Percentiles rank a stretch among this genome's conserved stretches.
These are phyloP conservation scores for Phalacrocorax brasilianus DNA, from an alignment of 2,113 vertebrate species.

Conservation along the genomic window DNA sequence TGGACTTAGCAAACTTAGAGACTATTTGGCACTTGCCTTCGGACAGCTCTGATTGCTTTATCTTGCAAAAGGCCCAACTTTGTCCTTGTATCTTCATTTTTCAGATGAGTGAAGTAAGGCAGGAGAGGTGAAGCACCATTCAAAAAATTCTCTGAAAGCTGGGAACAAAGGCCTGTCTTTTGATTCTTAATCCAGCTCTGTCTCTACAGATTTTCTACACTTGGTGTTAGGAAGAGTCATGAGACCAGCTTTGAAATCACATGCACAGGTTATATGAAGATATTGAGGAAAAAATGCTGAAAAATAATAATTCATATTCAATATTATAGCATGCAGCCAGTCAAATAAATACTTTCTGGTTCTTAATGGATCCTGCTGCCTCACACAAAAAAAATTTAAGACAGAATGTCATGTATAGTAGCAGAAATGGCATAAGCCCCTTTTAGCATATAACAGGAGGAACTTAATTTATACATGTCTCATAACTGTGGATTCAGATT, in stretches of 20 bases:
- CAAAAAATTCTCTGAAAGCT: not conserved
- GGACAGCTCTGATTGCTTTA: not conserved
- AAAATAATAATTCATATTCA: not conserved
- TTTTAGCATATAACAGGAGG: not conserved
- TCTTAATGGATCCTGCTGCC: not conserved
- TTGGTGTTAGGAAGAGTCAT: not conserved
- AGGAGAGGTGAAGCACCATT: not conserved
- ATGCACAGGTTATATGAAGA: not conserved
- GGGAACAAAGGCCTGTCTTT: not conserved
- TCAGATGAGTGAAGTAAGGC: not conserved
- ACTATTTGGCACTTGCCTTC: not conserved
- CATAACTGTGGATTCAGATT: not conserved
- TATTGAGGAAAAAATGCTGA: not conserved
- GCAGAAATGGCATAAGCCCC: not conserved
- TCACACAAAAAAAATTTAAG: not conserved
- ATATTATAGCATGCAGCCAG: not conserved
- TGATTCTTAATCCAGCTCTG: not conserved
- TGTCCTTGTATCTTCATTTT: not conserved
- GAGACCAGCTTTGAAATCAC: not conserved
- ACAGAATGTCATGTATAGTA: not conserved
- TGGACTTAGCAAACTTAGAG: not conserved
- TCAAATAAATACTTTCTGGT: not conserved
- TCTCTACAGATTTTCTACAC: not conserved
- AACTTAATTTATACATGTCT: not conserved
- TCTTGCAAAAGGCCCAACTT: not conserved